Percentiles rank a stretch among this genome's conserved stretches.
phyloP scores from a whole-genome alignment of 2,888 invertebrate species.

The Calliscelio sp. region DNA sequence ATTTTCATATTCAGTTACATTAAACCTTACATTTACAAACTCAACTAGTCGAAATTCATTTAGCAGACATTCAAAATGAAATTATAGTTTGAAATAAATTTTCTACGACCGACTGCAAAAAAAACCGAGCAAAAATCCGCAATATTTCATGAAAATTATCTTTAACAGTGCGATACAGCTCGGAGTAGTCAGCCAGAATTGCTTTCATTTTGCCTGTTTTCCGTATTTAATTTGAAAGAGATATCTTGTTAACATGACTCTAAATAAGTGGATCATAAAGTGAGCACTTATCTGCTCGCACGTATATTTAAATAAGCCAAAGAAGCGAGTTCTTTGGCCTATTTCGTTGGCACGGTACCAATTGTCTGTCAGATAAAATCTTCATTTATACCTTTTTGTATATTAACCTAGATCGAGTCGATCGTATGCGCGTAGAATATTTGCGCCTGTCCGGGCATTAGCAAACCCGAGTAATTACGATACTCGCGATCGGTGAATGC shows the following conservation, averaged over 20 bases:
- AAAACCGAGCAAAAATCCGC: no score
- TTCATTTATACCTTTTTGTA: slow-evolving; percentile 49
- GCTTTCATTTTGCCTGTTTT: neutral
- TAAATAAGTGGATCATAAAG: slow-evolving; percentile 56
- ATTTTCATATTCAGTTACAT: no score
- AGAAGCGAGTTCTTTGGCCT: slow-evolving; percentile 50
- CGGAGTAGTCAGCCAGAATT: neutral
- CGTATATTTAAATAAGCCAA: slow-evolving; percentile 46
- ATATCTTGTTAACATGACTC: slow-evolving; percentile 48
- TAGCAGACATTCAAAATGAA: no score
- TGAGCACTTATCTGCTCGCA: slow-evolving; percentile 41
- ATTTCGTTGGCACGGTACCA: slow-evolving; percentile 60
- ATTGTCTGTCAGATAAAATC: slow-evolving; percentile 61
- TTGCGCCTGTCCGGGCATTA: slow-evolving; percentile 20
- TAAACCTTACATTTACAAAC: no score
- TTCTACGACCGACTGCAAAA: no score
- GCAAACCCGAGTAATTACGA: slow-evolving; percentile 41
- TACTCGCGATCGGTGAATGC: slow-evolving; percentile 27
- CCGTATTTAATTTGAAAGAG: slow-evolving; percentile 35
- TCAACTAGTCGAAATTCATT: no score
- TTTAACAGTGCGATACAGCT: no score
- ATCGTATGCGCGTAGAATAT: slow-evolving; percentile 29
- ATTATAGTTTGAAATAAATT: no score
- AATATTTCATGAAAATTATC: no score
- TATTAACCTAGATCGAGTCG: slow-evolving; percentile 58